These are phyloP conservation scores for Omphaloscelis lunosa DNA, from an alignment of 2,888 invertebrate species.

Conservation along the genomic window DNA sequence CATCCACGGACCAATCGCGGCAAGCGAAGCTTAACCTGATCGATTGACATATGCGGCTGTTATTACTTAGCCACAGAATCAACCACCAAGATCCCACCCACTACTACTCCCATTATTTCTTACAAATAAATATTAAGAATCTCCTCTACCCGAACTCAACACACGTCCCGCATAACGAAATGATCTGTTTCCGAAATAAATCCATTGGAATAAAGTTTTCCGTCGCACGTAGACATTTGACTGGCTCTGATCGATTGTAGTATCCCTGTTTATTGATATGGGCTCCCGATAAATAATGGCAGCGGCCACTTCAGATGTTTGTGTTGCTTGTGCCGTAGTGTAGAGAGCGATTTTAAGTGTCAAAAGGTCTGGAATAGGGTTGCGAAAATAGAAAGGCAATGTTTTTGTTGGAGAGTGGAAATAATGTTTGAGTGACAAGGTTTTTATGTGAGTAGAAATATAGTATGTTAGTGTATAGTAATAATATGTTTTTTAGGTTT, in stretches of 20 bases:
- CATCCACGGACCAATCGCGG: too few relatives aligned
- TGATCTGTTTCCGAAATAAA: slow-evolving; percentile 67
- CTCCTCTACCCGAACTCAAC: slow-evolving; percentile 26
- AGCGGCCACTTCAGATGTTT: slow-evolving; percentile 45
- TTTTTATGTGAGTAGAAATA: not conserved
- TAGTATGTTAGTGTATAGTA: not conserved
- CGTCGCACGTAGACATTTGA: slow-evolving; percentile 61
- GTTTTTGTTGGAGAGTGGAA: not conserved
- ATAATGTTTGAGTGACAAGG: not conserved
- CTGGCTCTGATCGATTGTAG: slow-evolving; percentile 66
- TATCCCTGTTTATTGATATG: slow-evolving; percentile 62
- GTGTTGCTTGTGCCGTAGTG: slow-evolving; percentile 37
- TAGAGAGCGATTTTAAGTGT: slow-evolving; percentile 27
- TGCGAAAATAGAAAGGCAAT: slow-evolving; percentile 18
- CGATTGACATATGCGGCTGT: too few relatives aligned
- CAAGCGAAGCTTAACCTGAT: too few relatives aligned
- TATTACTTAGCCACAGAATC: too few relatives aligned
- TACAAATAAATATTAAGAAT: slow-evolving; percentile 16
- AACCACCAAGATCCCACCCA: too few relatives aligned
- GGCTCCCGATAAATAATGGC: slow-evolving; percentile 61
- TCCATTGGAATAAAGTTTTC: slow-evolving; percentile 66
- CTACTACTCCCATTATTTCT: not conserved
- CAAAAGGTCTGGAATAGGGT: slow-evolving; percentile 18
- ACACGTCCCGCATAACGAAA: slow-evolving; percentile 58
- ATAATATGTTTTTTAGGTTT: not conserved